Conservation (phyloP, 2,888 invertebrate genomes). For the Ramazzottius varieornatus region DNA sequence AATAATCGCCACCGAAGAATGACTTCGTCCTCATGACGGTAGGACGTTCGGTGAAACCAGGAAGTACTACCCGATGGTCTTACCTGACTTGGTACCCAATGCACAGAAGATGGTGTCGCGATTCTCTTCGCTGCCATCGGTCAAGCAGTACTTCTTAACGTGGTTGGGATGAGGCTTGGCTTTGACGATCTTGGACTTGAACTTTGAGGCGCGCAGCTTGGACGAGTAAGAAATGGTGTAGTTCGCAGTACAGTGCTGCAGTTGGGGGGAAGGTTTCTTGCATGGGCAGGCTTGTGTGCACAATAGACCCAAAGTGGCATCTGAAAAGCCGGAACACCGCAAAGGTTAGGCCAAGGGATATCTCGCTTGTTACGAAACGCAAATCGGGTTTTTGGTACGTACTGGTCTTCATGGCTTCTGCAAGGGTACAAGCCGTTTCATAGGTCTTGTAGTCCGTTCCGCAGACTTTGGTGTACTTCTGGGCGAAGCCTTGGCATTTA, state of each 20-base stretch:
- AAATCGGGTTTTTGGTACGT: too few species aligned
- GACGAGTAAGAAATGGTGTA: background rate
- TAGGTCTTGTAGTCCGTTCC: background rate
- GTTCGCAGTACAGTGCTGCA: background rate
- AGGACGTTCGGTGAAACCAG: too few species aligned
- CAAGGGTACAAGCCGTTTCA: background rate
- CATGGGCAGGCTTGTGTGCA: background rate
- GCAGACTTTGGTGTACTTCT: background rate
- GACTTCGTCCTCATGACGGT: too few species aligned
- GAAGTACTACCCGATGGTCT: too few species aligned
- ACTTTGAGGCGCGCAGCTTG: background rate
- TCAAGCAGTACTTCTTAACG: background rate
- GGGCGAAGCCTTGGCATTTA: background rate
- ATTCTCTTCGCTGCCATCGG: background rate
- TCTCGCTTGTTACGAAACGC: too few species aligned
- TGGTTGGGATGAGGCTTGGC: background rate
- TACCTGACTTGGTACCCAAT: background rate
- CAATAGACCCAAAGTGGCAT: background rate
- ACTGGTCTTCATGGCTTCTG: background rate
- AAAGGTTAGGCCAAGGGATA: too few species aligned
- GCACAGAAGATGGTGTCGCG: background rate
- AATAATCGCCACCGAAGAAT: too few species aligned
- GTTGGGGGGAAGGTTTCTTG: background rate
- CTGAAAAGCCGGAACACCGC: background rate
- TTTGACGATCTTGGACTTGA: background rate